Evolutionary conservation across 1,140 invertebrate species (phyloP).

Genomic region (Cydia pomonella): DNA sequence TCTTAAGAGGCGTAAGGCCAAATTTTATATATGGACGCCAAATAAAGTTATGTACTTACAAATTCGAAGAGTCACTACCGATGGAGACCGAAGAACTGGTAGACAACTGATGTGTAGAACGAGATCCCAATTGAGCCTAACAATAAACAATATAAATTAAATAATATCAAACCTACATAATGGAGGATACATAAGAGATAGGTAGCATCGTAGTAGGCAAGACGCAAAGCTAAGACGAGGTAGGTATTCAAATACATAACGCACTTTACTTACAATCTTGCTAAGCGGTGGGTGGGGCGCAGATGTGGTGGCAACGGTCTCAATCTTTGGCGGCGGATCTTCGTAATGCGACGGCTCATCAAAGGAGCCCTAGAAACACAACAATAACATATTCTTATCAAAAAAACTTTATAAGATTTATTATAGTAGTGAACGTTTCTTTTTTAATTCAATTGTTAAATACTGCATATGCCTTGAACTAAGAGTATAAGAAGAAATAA

Average conservation of each 20-base stretch:
- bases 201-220: no score
- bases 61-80: slow-evolving; percentile 71
- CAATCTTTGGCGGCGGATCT: slow-evolving; percentile 74
- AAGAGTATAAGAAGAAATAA: background rate
- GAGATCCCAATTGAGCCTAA: slow-evolving; percentile 52
- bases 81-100: slow-evolving; percentile 74
- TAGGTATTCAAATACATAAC: background rate
- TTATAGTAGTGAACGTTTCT: no score
- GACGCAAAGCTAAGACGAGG: background rate
- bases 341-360: slow-evolving; percentile 83
- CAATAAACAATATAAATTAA: slow-evolving; percentile 15
- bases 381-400: no score
- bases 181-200: background rate
- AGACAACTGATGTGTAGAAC: slow-evolving; percentile 66
- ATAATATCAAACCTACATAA: background rate
- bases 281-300: slow-evolving; percentile 52
- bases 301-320: slow-evolving; percentile 53
- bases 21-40: no score
- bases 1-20: no score
- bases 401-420: no score
- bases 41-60: slow-evolving; percentile 53
- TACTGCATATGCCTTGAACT: background rate
- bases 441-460: no score
- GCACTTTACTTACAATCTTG: slow-evolving; percentile 58
- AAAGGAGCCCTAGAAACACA: slow-evolving; percentile 81